Conservation (phyloP, 2,797 vertebrate species). For the Momotus momota region DNA sequence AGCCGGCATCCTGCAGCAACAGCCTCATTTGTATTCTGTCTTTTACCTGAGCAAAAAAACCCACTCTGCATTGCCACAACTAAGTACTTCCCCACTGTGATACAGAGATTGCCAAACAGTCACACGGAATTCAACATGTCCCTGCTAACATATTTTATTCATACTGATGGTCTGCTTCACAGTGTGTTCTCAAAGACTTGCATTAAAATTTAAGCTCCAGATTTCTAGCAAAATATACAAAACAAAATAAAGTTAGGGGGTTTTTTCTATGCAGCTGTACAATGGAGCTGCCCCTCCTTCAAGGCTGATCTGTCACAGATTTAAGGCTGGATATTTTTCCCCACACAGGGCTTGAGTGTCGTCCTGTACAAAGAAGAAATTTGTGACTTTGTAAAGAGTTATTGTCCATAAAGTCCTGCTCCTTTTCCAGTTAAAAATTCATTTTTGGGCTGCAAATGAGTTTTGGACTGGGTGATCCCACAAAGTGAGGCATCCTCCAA, state of each 20-base stretch:
- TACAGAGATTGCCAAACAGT: background rate
- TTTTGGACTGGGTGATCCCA: background rate
- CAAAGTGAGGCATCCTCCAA: background rate
- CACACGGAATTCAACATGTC: background rate
- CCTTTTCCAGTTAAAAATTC: background rate
- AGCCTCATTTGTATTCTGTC: constrained; percentile 42
- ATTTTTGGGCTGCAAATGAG: background rate
- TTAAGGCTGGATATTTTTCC: background rate
- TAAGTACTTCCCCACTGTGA: constrained; percentile 2
- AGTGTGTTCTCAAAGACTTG: background rate
- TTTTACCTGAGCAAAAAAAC: background rate
- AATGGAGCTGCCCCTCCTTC: background rate
- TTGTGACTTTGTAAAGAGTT: background rate
- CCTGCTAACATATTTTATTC: constrained; percentile 45
- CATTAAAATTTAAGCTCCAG: constrained; percentile 32
- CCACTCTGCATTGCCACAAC: constrained; percentile 1
- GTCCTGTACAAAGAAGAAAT: background rate
- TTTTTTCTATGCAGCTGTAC: background rate
- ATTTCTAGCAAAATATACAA: background rate
- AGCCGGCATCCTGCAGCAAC: constrained; percentile 2
- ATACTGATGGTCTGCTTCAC: constrained; percentile 15
- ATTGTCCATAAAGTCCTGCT: background rate
- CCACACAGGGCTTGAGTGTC: background rate
- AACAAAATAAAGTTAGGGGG: background rate
- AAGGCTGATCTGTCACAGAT: background rate